These are phyloP conservation scores for Apantesis nais DNA, from an alignment of 2,888 invertebrate genomes.

Conservation along the genomic window DNA sequence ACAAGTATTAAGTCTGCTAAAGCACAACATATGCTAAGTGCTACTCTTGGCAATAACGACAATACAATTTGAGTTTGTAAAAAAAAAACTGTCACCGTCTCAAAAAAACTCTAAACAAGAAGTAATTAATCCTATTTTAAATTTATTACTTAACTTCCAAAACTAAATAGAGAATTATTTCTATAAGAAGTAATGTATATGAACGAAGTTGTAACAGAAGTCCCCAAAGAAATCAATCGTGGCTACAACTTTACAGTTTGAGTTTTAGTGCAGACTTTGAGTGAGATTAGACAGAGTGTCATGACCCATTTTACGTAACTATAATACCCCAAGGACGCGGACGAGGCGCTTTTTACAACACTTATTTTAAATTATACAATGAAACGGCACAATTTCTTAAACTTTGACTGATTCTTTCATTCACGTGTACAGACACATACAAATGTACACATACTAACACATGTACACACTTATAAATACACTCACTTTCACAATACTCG, in stretches of 20 bases:
- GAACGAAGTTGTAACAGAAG: conserved; percentile 24
- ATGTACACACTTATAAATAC: neutral
- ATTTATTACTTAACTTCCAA: conserved; percentile 2
- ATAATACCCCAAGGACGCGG: conserved; percentile 6
- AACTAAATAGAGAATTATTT: conserved; percentile 20
- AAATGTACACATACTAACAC: neutral
- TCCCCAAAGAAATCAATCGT: conserved; percentile 50
- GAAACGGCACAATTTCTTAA: neutral
- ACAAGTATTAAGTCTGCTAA: too few species aligned
- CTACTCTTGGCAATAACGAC: neutral
- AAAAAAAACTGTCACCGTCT: neutral
- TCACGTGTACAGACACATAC: neutral
- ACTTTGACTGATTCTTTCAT: neutral
- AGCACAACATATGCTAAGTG: neutral
- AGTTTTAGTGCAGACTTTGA: conserved; percentile 24
- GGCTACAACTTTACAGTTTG: conserved; percentile 33
- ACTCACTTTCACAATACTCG: neutral
- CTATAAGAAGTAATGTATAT: conserved; percentile 2
- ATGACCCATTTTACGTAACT: conserved; percentile 9
- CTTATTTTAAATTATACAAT: neutral
- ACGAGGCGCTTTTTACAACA: neutral
- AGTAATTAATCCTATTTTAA: neutral
- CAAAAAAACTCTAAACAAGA: neutral
- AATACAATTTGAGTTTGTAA: neutral
- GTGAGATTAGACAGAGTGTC: conserved; percentile 18